Conservation (phyloP, 2,797 vertebrate genomes). For the Myotis myotis region DNA sequence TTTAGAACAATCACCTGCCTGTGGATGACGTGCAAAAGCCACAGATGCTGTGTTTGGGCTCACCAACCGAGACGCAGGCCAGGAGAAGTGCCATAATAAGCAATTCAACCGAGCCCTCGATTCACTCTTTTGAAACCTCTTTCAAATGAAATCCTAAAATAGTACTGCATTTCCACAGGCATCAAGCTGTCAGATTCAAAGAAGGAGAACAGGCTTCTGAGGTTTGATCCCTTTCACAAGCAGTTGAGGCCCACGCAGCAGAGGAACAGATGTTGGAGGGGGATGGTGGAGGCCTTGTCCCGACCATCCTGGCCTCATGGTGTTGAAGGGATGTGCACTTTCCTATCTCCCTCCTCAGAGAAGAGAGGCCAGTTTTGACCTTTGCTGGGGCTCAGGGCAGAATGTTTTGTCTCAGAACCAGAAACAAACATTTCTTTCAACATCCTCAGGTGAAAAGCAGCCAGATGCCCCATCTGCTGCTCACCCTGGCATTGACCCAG, state of each 20-base stretch:
- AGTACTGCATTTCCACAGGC: constrained; percentile 70
- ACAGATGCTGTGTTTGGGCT: constrained; percentile 14
- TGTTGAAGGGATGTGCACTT: not conserved
- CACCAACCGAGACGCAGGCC: not conserved
- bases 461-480: not conserved
- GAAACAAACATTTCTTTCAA: not conserved
- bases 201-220: constrained; percentile 40
- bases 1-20: constrained; percentile 18
- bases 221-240: constrained; percentile 24
- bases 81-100: constrained; percentile 39
- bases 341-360: not conserved
- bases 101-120: not conserved
- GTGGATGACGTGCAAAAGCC: not conserved
- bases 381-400: not conserved
- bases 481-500: not conserved
- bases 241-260: not conserved
- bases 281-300: not conserved
- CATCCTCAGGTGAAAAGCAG: not conserved
- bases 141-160: constrained; percentile 72
- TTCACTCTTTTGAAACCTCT: constrained; percentile 60
- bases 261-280: not conserved
- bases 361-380: not conserved
- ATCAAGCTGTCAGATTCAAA: constrained; percentile 70
- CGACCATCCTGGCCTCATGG: not conserved
- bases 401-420: not conserved